A percentile compares a stretch with the other conserved stretches of the same genome.
Conservation (phyloP, 2,888 invertebrate genomes). For the Parthenolecanium corni region DNA sequence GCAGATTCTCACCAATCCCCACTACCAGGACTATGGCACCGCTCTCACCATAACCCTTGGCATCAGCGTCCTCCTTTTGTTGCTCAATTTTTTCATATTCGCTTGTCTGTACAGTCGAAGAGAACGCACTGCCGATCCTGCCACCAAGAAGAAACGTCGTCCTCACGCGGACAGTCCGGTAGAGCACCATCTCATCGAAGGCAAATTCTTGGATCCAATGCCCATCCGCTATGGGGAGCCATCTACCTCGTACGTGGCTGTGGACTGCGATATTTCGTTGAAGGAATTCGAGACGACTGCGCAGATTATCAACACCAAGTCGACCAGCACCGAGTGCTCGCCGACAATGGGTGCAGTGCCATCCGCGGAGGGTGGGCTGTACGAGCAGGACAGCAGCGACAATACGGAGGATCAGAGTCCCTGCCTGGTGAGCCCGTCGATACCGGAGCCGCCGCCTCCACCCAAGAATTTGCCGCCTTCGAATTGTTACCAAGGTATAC, state of each 20-base stretch:
- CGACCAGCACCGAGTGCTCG: background rate
- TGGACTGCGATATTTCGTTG: background rate
- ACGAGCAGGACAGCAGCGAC: background rate
- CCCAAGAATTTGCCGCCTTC: constrained; percentile 42
- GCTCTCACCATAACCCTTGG: constrained; percentile 78
- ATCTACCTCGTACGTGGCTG: background rate
- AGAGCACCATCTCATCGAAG: background rate
- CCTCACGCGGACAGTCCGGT: background rate
- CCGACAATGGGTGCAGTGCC: background rate
- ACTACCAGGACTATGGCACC: constrained; percentile 79
- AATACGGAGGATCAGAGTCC: background rate
- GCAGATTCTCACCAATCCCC: constrained; percentile 64
- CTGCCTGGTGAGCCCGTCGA: constrained; percentile 38
- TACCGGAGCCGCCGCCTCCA: constrained; percentile 52
- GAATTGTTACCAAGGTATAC: background rate
- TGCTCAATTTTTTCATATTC: constrained; percentile 73
- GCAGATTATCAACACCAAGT: background rate
- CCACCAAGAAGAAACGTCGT: background rate
- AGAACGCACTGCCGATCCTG: constrained; percentile 44
- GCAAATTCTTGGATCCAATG: constrained; percentile 4
- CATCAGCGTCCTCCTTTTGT: constrained; percentile 62
- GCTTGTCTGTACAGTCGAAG: constrained; percentile 80
- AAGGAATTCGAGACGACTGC: background rate
- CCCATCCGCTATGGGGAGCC: constrained; percentile 1
- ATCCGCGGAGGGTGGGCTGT: background rate